A percentile compares a stretch with the other conserved stretches of the same genome.
Evolutionary conservation across 1,140 invertebrate genomes (phyloP).

Genomic region (Temnothorax curvispinosus): DNA sequence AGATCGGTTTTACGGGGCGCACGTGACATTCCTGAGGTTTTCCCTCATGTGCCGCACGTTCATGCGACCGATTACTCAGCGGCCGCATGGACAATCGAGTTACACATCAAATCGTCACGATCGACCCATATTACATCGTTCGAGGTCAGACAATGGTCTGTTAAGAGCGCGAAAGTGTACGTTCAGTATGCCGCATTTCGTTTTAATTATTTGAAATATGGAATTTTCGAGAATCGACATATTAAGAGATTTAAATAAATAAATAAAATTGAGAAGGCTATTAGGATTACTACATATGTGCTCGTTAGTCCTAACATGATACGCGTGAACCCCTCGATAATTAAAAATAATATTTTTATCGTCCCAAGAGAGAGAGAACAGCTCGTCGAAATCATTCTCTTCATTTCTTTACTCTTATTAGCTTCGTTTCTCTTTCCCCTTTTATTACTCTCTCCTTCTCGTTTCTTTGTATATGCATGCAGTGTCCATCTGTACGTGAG

Average conservation of each 20-base stretch:
- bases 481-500: constrained; percentile 42
- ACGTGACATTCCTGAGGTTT: constrained; percentile 60
- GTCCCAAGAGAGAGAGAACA: constrained; percentile 17
- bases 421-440: background rate
- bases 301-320: constrained; percentile 12
- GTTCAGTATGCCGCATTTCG: background rate
- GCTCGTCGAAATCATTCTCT: constrained; percentile 36
- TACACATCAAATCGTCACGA: constrained; percentile 48
- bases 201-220: background rate
- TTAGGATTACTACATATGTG: constrained; percentile 19
- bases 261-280: constrained; percentile 20
- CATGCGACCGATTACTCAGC: constrained; percentile 39
- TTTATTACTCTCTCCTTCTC: constrained; percentile 10
- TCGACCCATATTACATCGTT: constrained; percentile 39
- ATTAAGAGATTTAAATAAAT: background rate
- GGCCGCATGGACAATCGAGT: constrained; percentile 43
- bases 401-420: constrained; percentile 46
- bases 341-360: constrained; percentile 76
- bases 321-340: constrained; percentile 48
- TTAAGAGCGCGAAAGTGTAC: background rate
- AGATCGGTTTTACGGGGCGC: constrained; percentile 10
- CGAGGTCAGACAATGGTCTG: constrained; percentile 46
- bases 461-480: background rate
- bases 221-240: background rate
- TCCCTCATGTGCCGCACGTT: constrained; percentile 24